Evolutionary conservation across 2,113 vertebrate species (phyloP), one percentile per base, ranked within the genome.

Genomic region (Nerophis lumbriciformis): DNA sequence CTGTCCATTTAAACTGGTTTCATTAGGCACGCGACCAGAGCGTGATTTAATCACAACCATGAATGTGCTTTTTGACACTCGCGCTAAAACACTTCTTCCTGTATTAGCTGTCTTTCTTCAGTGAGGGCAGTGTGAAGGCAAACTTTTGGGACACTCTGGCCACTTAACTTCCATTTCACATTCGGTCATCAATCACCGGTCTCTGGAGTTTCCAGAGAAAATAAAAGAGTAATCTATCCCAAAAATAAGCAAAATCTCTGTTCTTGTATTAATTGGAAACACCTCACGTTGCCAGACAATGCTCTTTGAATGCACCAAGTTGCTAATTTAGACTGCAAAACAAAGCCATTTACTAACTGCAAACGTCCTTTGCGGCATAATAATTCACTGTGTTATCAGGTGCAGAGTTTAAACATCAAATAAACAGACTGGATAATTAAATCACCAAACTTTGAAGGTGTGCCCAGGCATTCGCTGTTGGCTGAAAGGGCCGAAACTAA

Each of bases 391-490:
- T 66, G 72, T 78, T 87, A 87, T 90, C 88, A 82, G 68, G 60
- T 67, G 68, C 59, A 75, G 71, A 73, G 77, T 85, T 87, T 80
- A 81, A 76, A 81, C 73, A 81, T 81, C 75, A 88, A 83, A 88
- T 81, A 83, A 87, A 90, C 53, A 51, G 76, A 75, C 73, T 84
- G 84, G 86, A 90, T 88, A 87, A 86, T 87, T 81, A 83, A 88
- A 83, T 63, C 63, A 62, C 64, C 50, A 66, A 79, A 80, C 69
- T 85, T 73, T 86, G 82, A 87, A 87, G 77, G 83, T 74, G 80
- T 71, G 77, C 82, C 78, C 74, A 61, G 81, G 60, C 50, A 51
- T 80, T 83, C 75, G 65, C 86, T 59, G 63, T 80, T 79, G 75
- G 77, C 80, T 73, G 71, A 79, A 86, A 84, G 67, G 73, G n/a